Evolutionary conservation across 1,140 invertebrate species (phyloP), one percentile per base, ranked within the genome.

Genomic region (Parapsyche elsis): DNA sequence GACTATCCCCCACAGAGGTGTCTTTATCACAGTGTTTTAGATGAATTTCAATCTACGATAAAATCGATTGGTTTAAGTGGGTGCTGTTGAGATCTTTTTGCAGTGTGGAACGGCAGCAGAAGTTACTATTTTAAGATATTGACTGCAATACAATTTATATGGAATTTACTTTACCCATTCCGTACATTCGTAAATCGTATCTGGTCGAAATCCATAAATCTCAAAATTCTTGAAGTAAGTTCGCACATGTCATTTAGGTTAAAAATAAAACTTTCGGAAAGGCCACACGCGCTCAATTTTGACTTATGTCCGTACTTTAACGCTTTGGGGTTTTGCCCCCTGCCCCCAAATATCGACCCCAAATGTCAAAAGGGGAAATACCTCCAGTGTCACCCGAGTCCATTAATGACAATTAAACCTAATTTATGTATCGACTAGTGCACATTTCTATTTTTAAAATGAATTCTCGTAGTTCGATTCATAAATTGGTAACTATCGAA

Each of bases 331-430:
- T 38, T 38, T 38, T 38, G 30, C 30, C 30, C 30, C 30, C 30
- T 38, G 30, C 30, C 30, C 12, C 49, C 10, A 53, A 10, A 16
- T 46, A 5, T 53, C 64, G 64, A 67, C 64, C 59, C 64, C 24
- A 64, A 61, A 78, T 49, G 80, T 81, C 80, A 76, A 71, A 70
- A 57, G 80, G 80, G 64, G 30, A 30, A 24, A 38, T 75, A 71
- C 77, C 81, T 79, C 5, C 24, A 19, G 61, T 49, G 23, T 76
- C 59, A 77, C 5, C 24, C 24, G 45, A 46, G 23, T 76, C 59
- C 81, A 81, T 81, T 79, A 81, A 79, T 19, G 80, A 75, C 80
- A 81, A 81, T 81, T 81, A 76, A 79, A 78, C 0, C 10, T 81
- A 76, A 81, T 81, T 67, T 81, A 81, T 19, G 81, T 14, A 24